Evolutionary conservation across 2,113 vertebrate species (phyloP).

Genomic region (Otocyon megalotis): DNA sequence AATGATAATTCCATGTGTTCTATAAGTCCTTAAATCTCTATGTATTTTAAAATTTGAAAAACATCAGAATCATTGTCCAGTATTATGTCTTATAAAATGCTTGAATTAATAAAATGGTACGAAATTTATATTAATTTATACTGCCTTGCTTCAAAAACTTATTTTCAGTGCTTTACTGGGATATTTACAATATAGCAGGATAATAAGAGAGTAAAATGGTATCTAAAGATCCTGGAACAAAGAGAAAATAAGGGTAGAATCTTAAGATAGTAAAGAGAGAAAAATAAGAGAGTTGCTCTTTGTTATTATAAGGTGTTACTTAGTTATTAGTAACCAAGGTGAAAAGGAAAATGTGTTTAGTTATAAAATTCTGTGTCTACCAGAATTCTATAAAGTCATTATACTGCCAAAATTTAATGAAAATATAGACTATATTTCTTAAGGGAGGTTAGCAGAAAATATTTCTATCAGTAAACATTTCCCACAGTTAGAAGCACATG

Average conservation of each 20-base stretch:
- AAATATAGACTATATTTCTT: slow-evolving; percentile 13
- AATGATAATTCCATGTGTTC: not conserved
- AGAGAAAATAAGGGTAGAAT: slow-evolving; percentile 35
- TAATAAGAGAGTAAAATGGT: not conserved
- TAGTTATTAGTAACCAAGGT: slow-evolving; percentile 11
- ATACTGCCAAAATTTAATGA: not conserved
- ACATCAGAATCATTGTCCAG: not conserved
- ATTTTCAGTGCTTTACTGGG: not conserved
- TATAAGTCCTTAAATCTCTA: slow-evolving; percentile 4
- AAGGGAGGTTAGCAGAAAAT: not conserved
- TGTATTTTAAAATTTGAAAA: slow-evolving; percentile 29
- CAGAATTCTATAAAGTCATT: not conserved
- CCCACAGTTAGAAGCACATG: not conserved
- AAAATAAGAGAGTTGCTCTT: not conserved
- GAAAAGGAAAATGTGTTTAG: slow-evolving; percentile 37
- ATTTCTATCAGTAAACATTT: not conserved
- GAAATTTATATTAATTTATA: not conserved
- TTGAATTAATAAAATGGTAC: not conserved
- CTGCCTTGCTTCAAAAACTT: slow-evolving; percentile 32
- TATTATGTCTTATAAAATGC: not conserved
- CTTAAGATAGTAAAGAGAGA: not conserved
- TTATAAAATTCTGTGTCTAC: slow-evolving; percentile 32
- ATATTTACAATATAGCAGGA: not conserved
- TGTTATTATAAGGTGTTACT: not conserved
- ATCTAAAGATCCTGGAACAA: not conserved